These are phyloP conservation scores for Chloroceryle aenea DNA, from an alignment of 2,113 vertebrate genomes.

Conservation along the genomic window DNA sequence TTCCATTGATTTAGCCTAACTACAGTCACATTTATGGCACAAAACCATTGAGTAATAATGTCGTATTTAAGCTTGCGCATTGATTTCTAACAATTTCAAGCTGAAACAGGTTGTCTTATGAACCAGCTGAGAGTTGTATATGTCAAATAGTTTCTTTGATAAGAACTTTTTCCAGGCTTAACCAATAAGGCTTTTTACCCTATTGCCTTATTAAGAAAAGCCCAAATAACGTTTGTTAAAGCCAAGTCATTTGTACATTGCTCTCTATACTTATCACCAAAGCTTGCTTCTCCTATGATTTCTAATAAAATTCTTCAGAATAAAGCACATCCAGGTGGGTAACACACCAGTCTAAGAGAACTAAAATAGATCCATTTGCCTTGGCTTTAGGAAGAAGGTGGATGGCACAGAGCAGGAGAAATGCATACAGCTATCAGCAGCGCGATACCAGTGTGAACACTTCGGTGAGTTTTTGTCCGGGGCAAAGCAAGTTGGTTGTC, in stretches of 20 bases:
- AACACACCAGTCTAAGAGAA: neutral
- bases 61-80: neutral
- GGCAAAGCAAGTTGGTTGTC: neutral
- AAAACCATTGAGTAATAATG: neutral
- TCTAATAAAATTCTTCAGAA: neutral
- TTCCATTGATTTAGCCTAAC: slow-evolving; percentile 19
- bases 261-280: neutral
- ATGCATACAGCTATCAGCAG: too few species aligned
- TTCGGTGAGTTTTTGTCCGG: neutral
- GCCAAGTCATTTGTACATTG: neutral
- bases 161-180: neutral
- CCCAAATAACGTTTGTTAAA: neutral
- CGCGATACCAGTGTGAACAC: rapidly evolving
- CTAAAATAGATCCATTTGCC: neutral
- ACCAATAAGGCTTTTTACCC: neutral
- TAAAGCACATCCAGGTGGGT: neutral
- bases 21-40: neutral
- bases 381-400: neutral
- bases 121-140: neutral
- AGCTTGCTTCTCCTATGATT: neutral
- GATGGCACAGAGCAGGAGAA: neutral
- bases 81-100: neutral
- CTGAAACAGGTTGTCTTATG: neutral
- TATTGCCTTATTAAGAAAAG: neutral
- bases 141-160: neutral